phyloP scores from a whole-genome alignment of 2,113 vertebrate species.

The Crypturellus undulatus region DNA sequence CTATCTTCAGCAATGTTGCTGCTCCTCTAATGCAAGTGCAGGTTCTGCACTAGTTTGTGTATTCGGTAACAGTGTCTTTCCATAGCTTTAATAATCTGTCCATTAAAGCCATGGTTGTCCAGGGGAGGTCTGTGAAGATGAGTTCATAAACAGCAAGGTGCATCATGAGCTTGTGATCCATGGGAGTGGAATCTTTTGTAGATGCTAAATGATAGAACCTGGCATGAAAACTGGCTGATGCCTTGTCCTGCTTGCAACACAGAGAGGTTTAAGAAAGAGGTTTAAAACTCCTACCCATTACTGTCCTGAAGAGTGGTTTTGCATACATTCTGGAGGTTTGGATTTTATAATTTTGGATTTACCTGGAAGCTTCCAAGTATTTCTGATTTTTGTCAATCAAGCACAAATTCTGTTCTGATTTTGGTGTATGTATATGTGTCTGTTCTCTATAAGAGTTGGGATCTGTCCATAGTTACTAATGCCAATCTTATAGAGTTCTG shows the following conservation, averaged over 20 bases:
- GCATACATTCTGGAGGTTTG: neutral
- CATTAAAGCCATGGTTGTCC: neutral
- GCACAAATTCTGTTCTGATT: neutral
- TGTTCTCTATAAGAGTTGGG: neutral
- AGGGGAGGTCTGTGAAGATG: neutral
- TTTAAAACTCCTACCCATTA: neutral
- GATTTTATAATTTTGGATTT: neutral
- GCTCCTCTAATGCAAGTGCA: neutral
- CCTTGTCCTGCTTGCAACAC: neutral
- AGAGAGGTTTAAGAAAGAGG: neutral
- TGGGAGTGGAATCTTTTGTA: neutral
- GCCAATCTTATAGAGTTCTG: neutral
- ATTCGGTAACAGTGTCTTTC: neutral
- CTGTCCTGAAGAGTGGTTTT: neutral
- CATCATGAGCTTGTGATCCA: neutral
- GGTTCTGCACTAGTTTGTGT: neutral
- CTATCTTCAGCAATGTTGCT: neutral
- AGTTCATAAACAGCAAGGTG: neutral
- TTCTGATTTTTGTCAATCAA: neutral
- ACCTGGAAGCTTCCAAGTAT: neutral
- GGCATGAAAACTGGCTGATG: neutral
- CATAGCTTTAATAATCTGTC: neutral
- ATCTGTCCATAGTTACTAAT: fast-evolving
- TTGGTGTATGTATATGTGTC: neutral
- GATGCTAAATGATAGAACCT: neutral